Evolutionary conservation across 2,797 vertebrate species (phyloP), one percentile per base, ranked within the genome.

Genomic region (Sebastiscus tertius): DNA sequence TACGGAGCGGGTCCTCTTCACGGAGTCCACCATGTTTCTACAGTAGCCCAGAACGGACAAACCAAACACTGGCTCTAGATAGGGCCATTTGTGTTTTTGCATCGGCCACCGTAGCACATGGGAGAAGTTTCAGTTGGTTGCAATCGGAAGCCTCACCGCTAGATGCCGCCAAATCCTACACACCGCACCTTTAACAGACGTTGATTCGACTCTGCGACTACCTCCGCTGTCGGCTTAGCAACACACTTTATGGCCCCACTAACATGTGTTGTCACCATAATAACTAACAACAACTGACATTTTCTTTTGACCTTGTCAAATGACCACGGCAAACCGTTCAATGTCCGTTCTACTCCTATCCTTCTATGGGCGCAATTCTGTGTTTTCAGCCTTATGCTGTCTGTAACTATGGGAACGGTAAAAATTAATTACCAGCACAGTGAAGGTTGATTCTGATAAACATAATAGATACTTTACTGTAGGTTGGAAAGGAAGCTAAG

Each of bases 361-460:
- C 54, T 55, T 55, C 22, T 24, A 6, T 55, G 5, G 54, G 24
- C 52, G 36, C n/a, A 71, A 24, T 65, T 42, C 14, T 75, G 6
- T 77, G 1, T 59, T 69, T 68, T 42, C 34, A 61, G n/a, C 13
- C 11, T n/a, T n/a, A 16, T 56, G 46, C 22, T 78, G 56, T 16
- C n/a, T 49, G 61, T 72, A 52, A 72, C 70, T n/a, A n/a, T 46
- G 71, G 26, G 12, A 64, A 68, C 60, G 70, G 16, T 66, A 52
- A 46, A 63, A 69, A 36, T 6, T 24, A 24, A 73, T 12, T 29
- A 39, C 16, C 18, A 62, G 52, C 29, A 27, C 34, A 61, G 2
- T 61, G 24, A 75, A 2, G 29, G 12, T 2, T 72, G 34, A 72
- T 12, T 46, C 6, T 75, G 66, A 62, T 36, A 56, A 36, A 49